Percentiles rank a stretch among this genome's conserved stretches.
Evolutionary conservation across 2,888 invertebrate genomes (phyloP).

Genomic region (Agapostemon virescens): DNA sequence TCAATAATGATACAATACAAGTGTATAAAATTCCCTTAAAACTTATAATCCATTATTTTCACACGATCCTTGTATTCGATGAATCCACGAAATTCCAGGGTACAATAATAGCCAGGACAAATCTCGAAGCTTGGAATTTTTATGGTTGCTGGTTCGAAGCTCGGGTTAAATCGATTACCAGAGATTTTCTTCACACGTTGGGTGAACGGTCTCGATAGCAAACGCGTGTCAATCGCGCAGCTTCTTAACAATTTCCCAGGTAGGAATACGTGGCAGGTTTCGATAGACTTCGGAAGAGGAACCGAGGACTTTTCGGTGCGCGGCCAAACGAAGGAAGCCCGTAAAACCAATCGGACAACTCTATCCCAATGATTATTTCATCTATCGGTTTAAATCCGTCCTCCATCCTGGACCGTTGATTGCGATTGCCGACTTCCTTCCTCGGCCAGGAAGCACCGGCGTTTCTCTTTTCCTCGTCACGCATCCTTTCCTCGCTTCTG

Average conservation of each 20-base stretch:
- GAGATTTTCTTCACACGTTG: neutral
- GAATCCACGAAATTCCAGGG: no score
- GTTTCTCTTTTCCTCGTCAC: conserved; percentile 58
- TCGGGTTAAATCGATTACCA: neutral
- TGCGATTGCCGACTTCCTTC: conserved; percentile 46
- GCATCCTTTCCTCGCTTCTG: conserved; percentile 38
- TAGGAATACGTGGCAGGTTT: neutral
- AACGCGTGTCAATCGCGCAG: neutral
- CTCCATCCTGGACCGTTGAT: conserved; percentile 44
- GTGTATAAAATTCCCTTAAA: neutral
- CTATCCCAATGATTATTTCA: conserved; percentile 68
- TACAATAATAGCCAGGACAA: no score
- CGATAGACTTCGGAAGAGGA: neutral
- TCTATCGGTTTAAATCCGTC: conserved; percentile 57
- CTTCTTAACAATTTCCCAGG: neutral
- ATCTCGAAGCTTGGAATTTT: neutral
- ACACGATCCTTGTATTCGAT: neutral
- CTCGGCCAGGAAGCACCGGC: conserved; percentile 49
- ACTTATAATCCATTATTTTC: neutral
- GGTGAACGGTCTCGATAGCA: neutral
- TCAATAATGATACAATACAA: neutral
- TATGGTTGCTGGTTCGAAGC: neutral
- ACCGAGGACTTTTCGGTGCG: neutral
- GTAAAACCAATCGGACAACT: conserved; percentile 14
- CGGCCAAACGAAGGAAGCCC: neutral